Conservation (phyloP, 1,140 invertebrate genomes). For the Drosophila parabipectinata region DNA sequence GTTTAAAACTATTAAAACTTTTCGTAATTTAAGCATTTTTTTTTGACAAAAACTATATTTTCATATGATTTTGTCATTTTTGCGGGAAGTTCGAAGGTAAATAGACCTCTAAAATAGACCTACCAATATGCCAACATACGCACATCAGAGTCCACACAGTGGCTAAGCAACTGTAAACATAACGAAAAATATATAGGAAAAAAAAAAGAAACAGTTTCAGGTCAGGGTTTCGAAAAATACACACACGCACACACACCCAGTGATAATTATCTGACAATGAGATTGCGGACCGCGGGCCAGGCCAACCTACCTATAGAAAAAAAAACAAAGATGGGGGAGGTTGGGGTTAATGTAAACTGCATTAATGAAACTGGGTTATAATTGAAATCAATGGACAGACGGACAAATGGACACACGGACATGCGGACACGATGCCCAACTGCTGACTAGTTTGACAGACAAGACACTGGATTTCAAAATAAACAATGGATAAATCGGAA, state of each 20-base stretch:
- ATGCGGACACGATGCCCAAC: slow-evolving; percentile 19
- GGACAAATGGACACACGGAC: background rate
- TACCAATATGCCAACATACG: slow-evolving; percentile 2
- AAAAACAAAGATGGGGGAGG: slow-evolving; percentile 20
- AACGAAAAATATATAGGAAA: slow-evolving; percentile 43
- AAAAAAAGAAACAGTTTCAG: slow-evolving; percentile 70
- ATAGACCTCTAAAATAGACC: slow-evolving; percentile 9
- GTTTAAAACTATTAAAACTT: no score
- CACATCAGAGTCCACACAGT: slow-evolving; percentile 18
- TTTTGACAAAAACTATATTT: no score
- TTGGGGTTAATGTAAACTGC: slow-evolving; percentile 44
- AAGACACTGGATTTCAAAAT: slow-evolving; percentile 63
- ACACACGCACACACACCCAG: slow-evolving; percentile 38
- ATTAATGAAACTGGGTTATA: slow-evolving; percentile 77
- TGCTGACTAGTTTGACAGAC: slow-evolving; percentile 15
- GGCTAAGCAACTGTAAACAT: slow-evolving; percentile 48
- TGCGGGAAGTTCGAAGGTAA: slow-evolving; percentile 21
- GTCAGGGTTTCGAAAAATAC: slow-evolving; percentile 74
- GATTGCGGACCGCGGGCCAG: slow-evolving; percentile 44
- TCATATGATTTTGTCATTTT: background rate
- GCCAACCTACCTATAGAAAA: slow-evolving; percentile 19
- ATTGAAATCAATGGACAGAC: slow-evolving; percentile 67
- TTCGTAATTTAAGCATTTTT: no score
- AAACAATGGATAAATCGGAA: slow-evolving; percentile 57
- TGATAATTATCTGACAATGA: slow-evolving; percentile 79